These are phyloP conservation scores for Gnatocerus cornutus DNA, from an alignment of 2,888 invertebrate genomes.

Conservation along the genomic window DNA sequence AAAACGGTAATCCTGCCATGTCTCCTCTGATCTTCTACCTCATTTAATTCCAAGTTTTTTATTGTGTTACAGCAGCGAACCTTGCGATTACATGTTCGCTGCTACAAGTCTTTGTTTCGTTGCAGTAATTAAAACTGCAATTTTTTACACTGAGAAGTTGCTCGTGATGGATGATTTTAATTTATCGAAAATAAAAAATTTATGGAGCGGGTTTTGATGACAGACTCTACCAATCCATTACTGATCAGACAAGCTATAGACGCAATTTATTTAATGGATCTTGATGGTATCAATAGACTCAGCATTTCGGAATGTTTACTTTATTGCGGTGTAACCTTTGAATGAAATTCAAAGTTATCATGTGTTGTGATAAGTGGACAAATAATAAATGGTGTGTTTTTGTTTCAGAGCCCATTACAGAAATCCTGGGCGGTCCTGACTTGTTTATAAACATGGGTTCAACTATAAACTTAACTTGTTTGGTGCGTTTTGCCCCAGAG, in stretches of 20 bases:
- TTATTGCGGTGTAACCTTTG: no score
- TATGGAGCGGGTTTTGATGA: conserved; percentile 11
- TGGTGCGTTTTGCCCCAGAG: conserved; percentile 88
- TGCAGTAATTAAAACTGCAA: neutral
- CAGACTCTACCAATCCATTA: conserved; percentile 37
- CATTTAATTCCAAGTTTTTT: conserved; percentile 53
- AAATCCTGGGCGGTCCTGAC: conserved; percentile 87
- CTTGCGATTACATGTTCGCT: conserved; percentile 11
- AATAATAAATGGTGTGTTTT: conserved; percentile 41
- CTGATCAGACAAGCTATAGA: conserved; percentile 34
- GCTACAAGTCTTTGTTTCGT: neutral
- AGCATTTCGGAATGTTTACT: no score
- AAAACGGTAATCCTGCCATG: conserved; percentile 52
- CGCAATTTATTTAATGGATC: conserved; percentile 47
- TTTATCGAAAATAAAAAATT: conserved; percentile 26
- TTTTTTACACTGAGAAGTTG: neutral
- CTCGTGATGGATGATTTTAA: conserved; percentile 33
- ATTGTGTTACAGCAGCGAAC: conserved; percentile 14
- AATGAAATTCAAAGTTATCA: neutral
- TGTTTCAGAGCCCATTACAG: conserved; percentile 85
- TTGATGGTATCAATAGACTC: conserved; percentile 34
- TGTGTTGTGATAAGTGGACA: conserved; percentile 2
- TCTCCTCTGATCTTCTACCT: conserved; percentile 53
- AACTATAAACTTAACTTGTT: conserved; percentile 91
- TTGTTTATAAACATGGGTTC: conserved; percentile 90